Percentiles rank a stretch among this genome's conserved stretches.
Conservation (phyloP, 2,888 invertebrate genomes). For the Spialia ferax region DNA sequence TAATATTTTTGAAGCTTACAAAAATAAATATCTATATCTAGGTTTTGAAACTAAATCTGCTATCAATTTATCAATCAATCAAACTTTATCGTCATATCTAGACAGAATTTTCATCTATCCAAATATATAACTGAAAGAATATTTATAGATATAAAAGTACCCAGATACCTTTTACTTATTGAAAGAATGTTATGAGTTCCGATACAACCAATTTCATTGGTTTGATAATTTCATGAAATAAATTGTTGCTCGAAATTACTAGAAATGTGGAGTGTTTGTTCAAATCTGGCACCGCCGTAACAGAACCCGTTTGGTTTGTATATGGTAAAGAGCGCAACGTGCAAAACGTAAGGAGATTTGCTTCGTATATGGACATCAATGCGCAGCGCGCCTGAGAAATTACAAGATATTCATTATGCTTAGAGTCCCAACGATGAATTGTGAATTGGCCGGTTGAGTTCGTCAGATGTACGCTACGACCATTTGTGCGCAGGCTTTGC, state of each 20-base stretch:
- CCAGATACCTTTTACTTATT: no score
- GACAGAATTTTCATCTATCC: no score
- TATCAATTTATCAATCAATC: no score
- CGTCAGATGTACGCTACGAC: constrained; percentile 6
- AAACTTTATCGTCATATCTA: no score
- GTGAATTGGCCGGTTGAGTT: constrained; percentile 22
- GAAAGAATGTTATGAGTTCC: no score
- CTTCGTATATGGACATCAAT: constrained; percentile 38
- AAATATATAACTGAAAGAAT: no score
- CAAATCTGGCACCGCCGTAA: constrained; percentile 23
- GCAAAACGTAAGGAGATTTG: constrained; percentile 37
- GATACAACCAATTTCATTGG: no score
- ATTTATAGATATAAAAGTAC: no score
- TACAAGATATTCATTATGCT: constrained; percentile 40
- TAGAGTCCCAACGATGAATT: constrained; percentile 28
- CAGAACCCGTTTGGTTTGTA: constrained; percentile 28
- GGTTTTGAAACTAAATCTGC: no score
- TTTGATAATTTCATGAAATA: not conserved
- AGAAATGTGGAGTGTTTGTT: not conserved
- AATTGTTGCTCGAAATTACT: not conserved
- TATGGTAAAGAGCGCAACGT: constrained; percentile 39
- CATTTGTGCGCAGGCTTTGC: constrained; percentile 11
- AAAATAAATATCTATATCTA: no score
- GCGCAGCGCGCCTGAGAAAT: constrained; percentile 38
- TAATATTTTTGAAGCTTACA: no score